Conservation (phyloP, 2,888 invertebrate genomes). For the Ormyrus nitidulus region DNA sequence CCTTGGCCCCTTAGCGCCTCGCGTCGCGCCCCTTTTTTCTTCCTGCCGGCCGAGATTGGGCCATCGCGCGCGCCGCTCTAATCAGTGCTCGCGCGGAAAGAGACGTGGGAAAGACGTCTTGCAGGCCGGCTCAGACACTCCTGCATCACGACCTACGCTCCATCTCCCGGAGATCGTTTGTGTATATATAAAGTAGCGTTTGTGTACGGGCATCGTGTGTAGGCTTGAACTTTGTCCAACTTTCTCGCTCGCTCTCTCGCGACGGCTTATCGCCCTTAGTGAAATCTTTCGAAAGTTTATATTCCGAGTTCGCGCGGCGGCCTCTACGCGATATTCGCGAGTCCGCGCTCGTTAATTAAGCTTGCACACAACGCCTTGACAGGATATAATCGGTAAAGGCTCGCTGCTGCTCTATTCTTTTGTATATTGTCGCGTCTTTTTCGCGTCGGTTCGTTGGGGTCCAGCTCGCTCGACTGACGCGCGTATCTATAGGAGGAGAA, state of each 20-base stretch:
- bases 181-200: not conserved
- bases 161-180: not conserved
- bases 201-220: not conserved
- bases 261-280: slow-evolving; percentile 34
- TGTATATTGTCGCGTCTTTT: too few relatives aligned
- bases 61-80: not conserved
- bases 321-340: too few relatives aligned
- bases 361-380: too few relatives aligned
- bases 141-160: slow-evolving; percentile 33
- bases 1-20: too few relatives aligned
- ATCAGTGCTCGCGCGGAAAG: slow-evolving; percentile 22
- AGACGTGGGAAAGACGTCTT: slow-evolving; percentile 39
- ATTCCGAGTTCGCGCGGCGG: not conserved
- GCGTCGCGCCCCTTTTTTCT: not conserved
- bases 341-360: too few relatives aligned
- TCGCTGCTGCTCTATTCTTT: too few relatives aligned
- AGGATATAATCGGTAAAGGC: too few relatives aligned
- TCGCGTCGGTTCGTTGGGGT: too few relatives aligned
- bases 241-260: slow-evolving; percentile 15
- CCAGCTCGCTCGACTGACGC: too few relatives aligned
- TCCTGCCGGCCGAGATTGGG: not conserved
- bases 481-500: too few relatives aligned
- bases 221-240: slow-evolving; percentile 40
- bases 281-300: slow-evolving; percentile 47
- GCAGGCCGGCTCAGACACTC: slow-evolving; percentile 23